A percentile compares a stretch with the other conserved stretches of the same genome.
Conservation (phyloP, 2,113 vertebrate genomes). For the Amphiprion percula region DNA sequence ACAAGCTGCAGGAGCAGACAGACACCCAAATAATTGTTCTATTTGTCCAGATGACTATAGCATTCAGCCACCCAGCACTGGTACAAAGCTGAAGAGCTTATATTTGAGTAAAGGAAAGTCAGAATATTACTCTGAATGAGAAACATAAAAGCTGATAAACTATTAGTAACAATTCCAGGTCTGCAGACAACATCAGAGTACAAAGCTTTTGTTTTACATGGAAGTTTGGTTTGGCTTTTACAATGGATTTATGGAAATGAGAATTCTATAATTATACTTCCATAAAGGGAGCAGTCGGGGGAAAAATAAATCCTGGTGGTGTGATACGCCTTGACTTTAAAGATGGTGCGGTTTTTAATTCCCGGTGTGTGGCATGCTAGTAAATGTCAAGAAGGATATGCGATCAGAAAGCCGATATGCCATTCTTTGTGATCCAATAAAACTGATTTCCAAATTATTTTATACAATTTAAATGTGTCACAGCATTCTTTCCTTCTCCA, state of each 20-base stretch:
- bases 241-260: constrained; percentile 51
- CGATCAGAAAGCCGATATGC: constrained; percentile 24
- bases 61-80: constrained; percentile 55
- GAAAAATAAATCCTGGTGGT: constrained; percentile 55
- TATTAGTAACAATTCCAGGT: constrained; percentile 10
- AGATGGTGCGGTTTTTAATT: constrained; percentile 61
- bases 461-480: neutral
- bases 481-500: constrained; percentile 8
- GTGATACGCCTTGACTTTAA: constrained; percentile 66
- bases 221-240: constrained; percentile 16
- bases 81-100: constrained; percentile 25
- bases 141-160: constrained; percentile 3
- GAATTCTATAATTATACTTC: constrained; percentile 56
- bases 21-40: constrained; percentile 64
- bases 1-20: constrained; percentile 59
- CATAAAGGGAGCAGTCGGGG: constrained; percentile 43
- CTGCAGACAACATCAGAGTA: neutral
- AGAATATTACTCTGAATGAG: neutral
- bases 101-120: constrained; percentile 14
- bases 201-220: constrained; percentile 16
- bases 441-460: constrained; percentile 38
- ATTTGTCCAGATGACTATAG: constrained; percentile 59
- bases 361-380: constrained; percentile 58
- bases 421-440: constrained; percentile 52
- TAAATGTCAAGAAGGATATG: constrained; percentile 60